Evolutionary conservation across 2,113 vertebrate genomes (phyloP).

Genomic region (Corvus hawaiiensis): DNA sequence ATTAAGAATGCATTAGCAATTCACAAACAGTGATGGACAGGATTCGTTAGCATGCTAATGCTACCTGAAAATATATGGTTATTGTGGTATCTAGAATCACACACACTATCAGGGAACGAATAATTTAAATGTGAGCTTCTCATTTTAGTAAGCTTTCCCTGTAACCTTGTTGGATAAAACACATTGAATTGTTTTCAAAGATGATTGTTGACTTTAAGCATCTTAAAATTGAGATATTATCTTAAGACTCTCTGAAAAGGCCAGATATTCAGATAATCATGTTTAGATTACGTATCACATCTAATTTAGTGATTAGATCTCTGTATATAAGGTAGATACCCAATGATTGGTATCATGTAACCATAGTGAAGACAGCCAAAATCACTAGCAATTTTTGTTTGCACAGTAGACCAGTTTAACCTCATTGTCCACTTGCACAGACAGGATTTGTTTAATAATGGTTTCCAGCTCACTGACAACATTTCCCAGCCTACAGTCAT

Average conservation of each 20-base stretch:
- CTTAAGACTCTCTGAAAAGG: neutral
- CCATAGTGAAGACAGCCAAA: neutral
- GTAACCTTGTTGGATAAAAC: neutral
- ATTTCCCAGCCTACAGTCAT: neutral
- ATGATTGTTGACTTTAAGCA: neutral
- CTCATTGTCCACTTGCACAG: neutral
- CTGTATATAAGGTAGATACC: neutral
- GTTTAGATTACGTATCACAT: neutral
- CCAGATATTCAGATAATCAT: neutral
- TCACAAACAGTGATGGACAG: constrained; percentile 39
- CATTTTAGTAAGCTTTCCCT: neutral
- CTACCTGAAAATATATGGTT: constrained; percentile 12
- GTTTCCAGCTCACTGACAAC: neutral
- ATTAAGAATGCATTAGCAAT: constrained; percentile 48
- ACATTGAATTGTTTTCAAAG: neutral
- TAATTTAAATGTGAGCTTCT: neutral
- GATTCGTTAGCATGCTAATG: constrained; percentile 44
- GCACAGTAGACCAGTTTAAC: neutral
- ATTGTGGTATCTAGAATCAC: neutral
- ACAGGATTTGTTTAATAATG: neutral
- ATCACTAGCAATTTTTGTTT: neutral
- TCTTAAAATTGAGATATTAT: neutral
- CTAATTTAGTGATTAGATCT: neutral
- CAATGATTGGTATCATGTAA: neutral
- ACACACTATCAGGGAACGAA: neutral